Base-by-base conservation (phyloP, 2,888 invertebrate genomes). In the Andrena trimmerana region DNA sequence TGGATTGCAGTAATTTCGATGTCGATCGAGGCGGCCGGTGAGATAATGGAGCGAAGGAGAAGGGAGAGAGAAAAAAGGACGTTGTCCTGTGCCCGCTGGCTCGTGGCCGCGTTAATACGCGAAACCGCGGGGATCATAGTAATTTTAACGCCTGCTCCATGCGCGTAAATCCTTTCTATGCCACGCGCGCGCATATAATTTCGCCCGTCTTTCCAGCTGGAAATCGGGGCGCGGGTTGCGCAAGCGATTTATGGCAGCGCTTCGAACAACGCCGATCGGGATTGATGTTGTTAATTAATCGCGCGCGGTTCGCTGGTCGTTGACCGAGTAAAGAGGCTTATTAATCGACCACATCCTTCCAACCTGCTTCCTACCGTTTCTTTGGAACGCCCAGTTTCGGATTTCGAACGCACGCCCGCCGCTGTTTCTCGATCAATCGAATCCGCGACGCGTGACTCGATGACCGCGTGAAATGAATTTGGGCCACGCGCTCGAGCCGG, bases 171-270 rank as follows among this genome's bases (percentile, higher is more conserved):
- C 75, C 66, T 65, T 62, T 78, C 79, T 69, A 66, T 62, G 59
- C 50, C 65, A 27, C 75, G 72, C 67, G 59, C 66, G 69, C 29
- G 29, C 7, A 20, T 71, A 42, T 76, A 80, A 86, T 82, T 86
- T 86, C 67, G 86, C 84, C 72, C 70, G 86, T 74, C 79, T 83
- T 74, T 77, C 86, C 31, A 57, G 24, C 54, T 66, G 80, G 87
- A 86, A 87, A 87, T 79, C 81, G 77, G 87, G 86, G 79, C 87
- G 77, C 69, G 73, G 27, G 72, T 87, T 87, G 74, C 88, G 87
- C 78, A 87, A 87, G 62, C 71, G 71, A 78, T 81, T 83, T 73
- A 78, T 75, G 52, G 42, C 65, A 57, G 59, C 73, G 8, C 69
- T 60, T 74, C 33, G 66, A 52, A 69, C 65, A 70, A 65, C 77